Conservation (phyloP, 2,797 vertebrate species). For the Xyrichtys novacula region DNA sequence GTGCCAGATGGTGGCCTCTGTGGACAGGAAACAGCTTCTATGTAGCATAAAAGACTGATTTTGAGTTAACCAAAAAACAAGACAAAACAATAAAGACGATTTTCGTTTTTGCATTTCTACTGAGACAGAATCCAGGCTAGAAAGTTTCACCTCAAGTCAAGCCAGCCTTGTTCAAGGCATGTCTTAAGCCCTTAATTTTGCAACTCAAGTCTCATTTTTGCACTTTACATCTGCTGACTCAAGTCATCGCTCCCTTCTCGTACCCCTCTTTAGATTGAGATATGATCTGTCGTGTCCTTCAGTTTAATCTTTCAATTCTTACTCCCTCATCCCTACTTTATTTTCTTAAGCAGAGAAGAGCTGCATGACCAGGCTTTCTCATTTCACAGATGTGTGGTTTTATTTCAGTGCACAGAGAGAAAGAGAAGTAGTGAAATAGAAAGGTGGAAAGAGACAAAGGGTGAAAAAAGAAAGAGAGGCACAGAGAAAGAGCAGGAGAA, state of each 20-base stretch:
- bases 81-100: too few species aligned
- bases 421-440: conserved; percentile 55
- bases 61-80: too few species aligned
- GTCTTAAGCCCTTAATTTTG: neutral
- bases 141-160: too few species aligned
- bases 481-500: conserved; percentile 37
- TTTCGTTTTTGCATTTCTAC: too few species aligned
- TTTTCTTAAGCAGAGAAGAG: conserved; percentile 71
- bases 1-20: too few species aligned
- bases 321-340: conserved; percentile 62
- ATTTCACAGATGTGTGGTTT: conserved; percentile 82
- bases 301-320: conserved; percentile 63
- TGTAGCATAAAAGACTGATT: too few species aligned
- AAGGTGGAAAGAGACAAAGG: conserved; percentile 5
- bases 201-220: conserved; percentile 10
- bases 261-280: conserved; percentile 35
- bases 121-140: too few species aligned
- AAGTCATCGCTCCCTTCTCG: conserved; percentile 13
- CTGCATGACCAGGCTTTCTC: conserved; percentile 79
- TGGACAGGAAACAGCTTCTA: too few species aligned
- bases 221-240: conserved; percentile 26
- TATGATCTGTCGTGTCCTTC: conserved; percentile 57
- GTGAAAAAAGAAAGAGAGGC: neutral
- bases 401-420: conserved; percentile 63
- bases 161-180: too few species aligned